A percentile compares a stretch with the other conserved stretches of the same genome.
These are phyloP conservation scores for Ibycter americanus DNA, from an alignment of 2,797 vertebrate species.

Conservation along the genomic window DNA sequence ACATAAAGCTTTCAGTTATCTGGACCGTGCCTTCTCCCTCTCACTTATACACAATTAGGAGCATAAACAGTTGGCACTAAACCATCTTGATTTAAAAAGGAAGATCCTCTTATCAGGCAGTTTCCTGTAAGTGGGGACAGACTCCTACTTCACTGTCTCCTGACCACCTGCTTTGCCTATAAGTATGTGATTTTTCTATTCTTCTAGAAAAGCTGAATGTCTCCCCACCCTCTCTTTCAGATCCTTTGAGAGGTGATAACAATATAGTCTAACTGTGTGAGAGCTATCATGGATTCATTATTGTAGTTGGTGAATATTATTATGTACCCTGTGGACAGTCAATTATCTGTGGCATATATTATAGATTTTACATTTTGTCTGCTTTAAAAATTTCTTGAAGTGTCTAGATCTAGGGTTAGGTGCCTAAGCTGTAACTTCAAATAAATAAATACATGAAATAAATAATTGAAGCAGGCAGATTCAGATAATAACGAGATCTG, in stretches of 20 bases:
- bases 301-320: neutral
- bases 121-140: neutral
- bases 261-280: neutral
- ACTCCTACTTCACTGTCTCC: neutral
- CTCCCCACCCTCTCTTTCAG: neutral
- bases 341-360: neutral
- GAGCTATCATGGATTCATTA: neutral
- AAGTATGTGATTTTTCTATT: neutral
- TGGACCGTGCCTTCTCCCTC: neutral
- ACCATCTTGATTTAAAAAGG: neutral
- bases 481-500: neutral
- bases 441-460: constrained; percentile 26
- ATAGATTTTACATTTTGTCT: neutral
- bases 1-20: neutral
- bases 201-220: neutral
- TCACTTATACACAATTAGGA: neutral
- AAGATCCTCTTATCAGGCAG: neutral
- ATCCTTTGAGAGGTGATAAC: neutral
- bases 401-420: neutral
- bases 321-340: neutral
- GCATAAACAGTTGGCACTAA: neutral
- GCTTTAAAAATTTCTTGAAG: neutral
- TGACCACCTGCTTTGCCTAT: neutral
- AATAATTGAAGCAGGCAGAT: neutral
- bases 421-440: neutral